Conservation (phyloP, 2,797 vertebrate species). For the Acrocephalus scirpaceus region DNA sequence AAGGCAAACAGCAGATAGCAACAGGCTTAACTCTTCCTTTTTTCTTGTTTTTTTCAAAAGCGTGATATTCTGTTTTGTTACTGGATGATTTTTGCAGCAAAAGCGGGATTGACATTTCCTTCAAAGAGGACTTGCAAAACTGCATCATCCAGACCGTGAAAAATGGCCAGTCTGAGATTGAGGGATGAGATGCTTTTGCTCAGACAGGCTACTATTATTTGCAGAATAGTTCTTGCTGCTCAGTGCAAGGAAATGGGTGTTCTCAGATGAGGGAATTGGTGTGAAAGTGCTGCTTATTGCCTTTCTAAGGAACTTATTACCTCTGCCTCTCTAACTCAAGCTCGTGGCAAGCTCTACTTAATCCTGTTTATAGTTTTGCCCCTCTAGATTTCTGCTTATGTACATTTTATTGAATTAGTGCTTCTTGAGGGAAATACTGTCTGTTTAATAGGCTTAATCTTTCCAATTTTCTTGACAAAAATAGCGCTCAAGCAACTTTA, state of each 20-base stretch:
- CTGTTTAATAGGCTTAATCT: background rate
- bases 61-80: background rate
- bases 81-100: background rate
- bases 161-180: background rate
- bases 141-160: background rate
- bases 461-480: conserved; percentile 1
- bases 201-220: background rate
- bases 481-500: background rate
- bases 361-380: background rate
- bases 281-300: background rate
- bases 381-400: background rate
- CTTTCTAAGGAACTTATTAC: background rate
- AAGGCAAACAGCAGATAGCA: background rate
- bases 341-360: background rate
- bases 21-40: background rate
- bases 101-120: background rate
- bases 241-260: background rate
- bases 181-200: background rate
- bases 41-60: background rate
- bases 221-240: background rate
- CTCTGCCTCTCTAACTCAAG: background rate
- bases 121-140: background rate
- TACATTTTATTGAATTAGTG: background rate
- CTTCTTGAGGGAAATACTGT: background rate
- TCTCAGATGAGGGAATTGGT: background rate